These are phyloP conservation scores for Drosophila pseudotalamancana DNA, from an alignment of 2,888 invertebrate genomes.

Conservation along the genomic window DNA sequence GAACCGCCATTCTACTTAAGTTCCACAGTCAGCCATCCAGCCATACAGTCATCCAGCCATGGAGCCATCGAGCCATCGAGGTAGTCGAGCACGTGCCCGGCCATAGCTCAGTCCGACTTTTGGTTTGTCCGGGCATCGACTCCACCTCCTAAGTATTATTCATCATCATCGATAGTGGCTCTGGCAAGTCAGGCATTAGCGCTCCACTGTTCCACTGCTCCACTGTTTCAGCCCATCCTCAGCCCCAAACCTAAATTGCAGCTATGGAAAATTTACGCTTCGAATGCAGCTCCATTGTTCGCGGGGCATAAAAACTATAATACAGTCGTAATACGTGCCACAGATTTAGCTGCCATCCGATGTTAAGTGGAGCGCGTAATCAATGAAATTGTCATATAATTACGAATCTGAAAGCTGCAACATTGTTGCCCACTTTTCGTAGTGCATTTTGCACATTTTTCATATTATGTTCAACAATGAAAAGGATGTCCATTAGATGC, in stretches of 20 bases:
- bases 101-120: conserved; percentile 22
- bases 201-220: background rate
- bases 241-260: conserved; percentile 46
- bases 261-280: conserved; percentile 58
- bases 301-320: conserved; percentile 52
- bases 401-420: conserved; percentile 33
- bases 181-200: conserved; percentile 57
- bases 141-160: conserved; percentile 47
- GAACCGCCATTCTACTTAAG: background rate
- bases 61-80: background rate
- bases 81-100: conserved; percentile 57
- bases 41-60: background rate
- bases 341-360: conserved; percentile 57
- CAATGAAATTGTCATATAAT: conserved; percentile 71
- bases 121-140: conserved; percentile 7
- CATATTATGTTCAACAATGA: conserved; percentile 16
- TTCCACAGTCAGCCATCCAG: background rate
- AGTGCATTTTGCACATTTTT: background rate
- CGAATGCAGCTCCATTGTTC: conserved; percentile 60
- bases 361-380: conserved; percentile 56
- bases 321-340: conserved; percentile 61
- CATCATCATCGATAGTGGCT: conserved; percentile 59
- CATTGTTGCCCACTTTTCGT: conserved; percentile 37
- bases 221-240: background rate
- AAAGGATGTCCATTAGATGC: conserved; percentile 31